phyloP scores from a whole-genome alignment of 2,113 vertebrate species.

The Erinaceus europaeus region DNA sequence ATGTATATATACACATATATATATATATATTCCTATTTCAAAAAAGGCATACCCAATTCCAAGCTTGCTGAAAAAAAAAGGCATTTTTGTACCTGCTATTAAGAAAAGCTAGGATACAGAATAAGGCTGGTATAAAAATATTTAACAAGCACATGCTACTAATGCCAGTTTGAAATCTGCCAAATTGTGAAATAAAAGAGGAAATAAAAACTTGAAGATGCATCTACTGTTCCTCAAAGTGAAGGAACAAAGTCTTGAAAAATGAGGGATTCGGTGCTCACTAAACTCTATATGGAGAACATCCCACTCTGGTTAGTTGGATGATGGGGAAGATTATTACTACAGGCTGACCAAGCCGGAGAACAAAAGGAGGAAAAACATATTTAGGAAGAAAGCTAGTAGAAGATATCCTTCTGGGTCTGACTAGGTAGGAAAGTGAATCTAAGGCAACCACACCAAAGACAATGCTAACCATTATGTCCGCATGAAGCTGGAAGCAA shows the following conservation, averaged over 20 bases:
- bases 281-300: slow-evolving; percentile 66
- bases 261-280: slow-evolving; percentile 56
- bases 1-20: too few relatives aligned
- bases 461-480: neutral
- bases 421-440: slow-evolving; percentile 36
- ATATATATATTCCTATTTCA: slow-evolving; percentile 62
- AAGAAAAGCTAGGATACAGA: slow-evolving; percentile 44
- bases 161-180: slow-evolving; percentile 60
- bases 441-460: slow-evolving; percentile 42
- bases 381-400: slow-evolving; percentile 26
- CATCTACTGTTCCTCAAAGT: slow-evolving; percentile 28
- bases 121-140: slow-evolving; percentile 41
- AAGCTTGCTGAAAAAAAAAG: slow-evolving; percentile 67
- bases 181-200: slow-evolving; percentile 14
- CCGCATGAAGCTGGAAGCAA: slow-evolving; percentile 39
- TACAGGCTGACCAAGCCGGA: slow-evolving; percentile 33
- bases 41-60: slow-evolving; percentile 57
- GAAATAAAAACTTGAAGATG: slow-evolving; percentile 45
- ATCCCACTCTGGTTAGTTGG: slow-evolving; percentile 48
- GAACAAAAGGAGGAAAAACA: neutral
- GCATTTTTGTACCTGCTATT: slow-evolving; percentile 47
- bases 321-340: slow-evolving; percentile 48
- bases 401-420: slow-evolving; percentile 51
- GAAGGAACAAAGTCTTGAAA: slow-evolving; percentile 26
- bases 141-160: slow-evolving; percentile 66